These are phyloP conservation scores for Ennomos quercinarius DNA, from an alignment of 2,888 invertebrate species.

Conservation along the genomic window DNA sequence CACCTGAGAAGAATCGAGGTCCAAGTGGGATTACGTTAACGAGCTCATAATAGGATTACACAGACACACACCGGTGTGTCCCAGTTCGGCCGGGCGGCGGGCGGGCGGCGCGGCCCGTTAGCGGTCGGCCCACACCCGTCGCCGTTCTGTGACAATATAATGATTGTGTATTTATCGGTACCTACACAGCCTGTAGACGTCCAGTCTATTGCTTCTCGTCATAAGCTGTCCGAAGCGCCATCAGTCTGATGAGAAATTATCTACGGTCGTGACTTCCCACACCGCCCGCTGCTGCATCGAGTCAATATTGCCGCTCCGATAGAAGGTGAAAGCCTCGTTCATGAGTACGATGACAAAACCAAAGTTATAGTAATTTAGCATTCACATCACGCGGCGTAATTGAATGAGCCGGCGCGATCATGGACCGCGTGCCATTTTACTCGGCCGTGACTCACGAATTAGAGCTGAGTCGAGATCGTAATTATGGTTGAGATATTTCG, in stretches of 20 bases:
- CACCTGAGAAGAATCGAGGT: slow-evolving; percentile 59
- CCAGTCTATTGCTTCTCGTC: slow-evolving; percentile 56
- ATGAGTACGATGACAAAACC: slow-evolving; percentile 61
- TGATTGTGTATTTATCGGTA: slow-evolving; percentile 73
- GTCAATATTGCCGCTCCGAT: slow-evolving; percentile 52
- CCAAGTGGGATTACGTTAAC: slow-evolving; percentile 76
- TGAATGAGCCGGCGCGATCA: slow-evolving; percentile 72
- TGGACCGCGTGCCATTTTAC: slow-evolving; percentile 74
- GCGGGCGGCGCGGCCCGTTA: slow-evolving; percentile 49
- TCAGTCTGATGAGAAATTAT: slow-evolving; percentile 58
- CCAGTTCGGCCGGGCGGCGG: slow-evolving; percentile 72
- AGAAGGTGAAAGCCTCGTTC: slow-evolving; percentile 69
- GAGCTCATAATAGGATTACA: slow-evolving; percentile 80
- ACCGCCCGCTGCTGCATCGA: slow-evolving; percentile 12
- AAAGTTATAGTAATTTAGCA: slow-evolving; percentile 60
- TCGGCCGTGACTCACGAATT: slow-evolving; percentile 83
- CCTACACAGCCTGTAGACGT: slow-evolving; percentile 56
- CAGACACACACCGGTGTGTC: slow-evolving; percentile 69
- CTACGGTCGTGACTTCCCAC: slow-evolving; percentile 50
- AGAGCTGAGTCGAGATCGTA: slow-evolving; percentile 78
- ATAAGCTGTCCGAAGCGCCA: slow-evolving; percentile 58
- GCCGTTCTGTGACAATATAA: slow-evolving; percentile 75
- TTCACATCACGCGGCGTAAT: slow-evolving; percentile 76
- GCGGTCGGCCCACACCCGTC: slow-evolving; percentile 65
- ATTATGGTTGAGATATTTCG: slow-evolving; percentile 77